Conservation (phyloP, 2,888 invertebrate genomes). For the Synanthedon myopaeformis region DNA sequence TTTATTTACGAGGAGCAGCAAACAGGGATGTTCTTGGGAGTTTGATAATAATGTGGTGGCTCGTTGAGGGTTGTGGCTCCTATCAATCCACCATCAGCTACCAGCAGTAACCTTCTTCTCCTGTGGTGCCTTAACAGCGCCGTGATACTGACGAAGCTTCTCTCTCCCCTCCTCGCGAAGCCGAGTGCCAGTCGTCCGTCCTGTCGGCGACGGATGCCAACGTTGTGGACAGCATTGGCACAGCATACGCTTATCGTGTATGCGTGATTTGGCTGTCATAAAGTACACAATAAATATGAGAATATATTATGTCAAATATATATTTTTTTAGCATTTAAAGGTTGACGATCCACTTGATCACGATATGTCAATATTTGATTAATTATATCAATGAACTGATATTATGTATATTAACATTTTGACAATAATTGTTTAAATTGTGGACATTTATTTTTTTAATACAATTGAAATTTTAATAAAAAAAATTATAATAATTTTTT, state of each 20-base stretch:
- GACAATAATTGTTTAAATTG: no score
- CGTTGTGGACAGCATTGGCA: slow-evolving; percentile 64
- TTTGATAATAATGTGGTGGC: slow-evolving; percentile 52
- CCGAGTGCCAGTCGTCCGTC: slow-evolving; percentile 70
- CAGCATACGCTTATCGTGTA: slow-evolving; percentile 70
- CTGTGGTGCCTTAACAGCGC: slow-evolving; percentile 67
- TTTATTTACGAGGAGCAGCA: no score
- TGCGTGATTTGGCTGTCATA: slow-evolving; percentile 48
- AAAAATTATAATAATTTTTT: no score
- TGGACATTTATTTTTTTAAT: no score
- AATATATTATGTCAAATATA: no score
- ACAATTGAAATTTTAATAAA: no score
- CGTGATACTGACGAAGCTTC: slow-evolving; percentile 61
- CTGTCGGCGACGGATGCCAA: slow-evolving; percentile 62
- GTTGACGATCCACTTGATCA: no score
- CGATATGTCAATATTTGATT: no score
- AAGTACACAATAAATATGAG: no score
- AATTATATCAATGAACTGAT: no score
- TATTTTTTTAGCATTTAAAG: no score
- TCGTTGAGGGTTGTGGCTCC: slow-evolving; percentile 64
- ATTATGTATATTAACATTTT: no score
- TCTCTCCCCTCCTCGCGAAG: slow-evolving; percentile 61
- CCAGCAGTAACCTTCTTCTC: slow-evolving; percentile 63
- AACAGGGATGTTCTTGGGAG: slow-evolving; percentile 46
- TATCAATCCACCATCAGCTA: slow-evolving; percentile 56